Base-by-base conservation (phyloP, 2,797 vertebrate species). In the Clarias fuscus region DNA sequence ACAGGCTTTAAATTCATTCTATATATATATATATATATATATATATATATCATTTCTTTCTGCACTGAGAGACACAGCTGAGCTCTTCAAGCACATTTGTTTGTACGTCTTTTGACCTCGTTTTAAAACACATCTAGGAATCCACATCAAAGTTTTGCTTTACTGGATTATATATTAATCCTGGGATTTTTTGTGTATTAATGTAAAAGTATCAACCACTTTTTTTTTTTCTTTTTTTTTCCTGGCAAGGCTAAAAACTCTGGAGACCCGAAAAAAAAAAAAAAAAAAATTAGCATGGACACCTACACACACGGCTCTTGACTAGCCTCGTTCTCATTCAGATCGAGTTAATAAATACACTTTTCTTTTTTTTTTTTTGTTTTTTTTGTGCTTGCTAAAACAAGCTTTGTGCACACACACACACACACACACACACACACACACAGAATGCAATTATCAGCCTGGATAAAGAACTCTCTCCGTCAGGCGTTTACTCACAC, bases 211-310 rank as follows among this genome's bases (percentile, higher is more conserved):
- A 65, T 81, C 61, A 48, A 11, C 20, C 33, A 24, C 62, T 62
- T 79, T 79, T 62, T 62, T 62, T 79, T 78, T 33, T 33, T 33
- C 3, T 79, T 61, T 79, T 79, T 62, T 62, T 62, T 79, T 79
- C 24, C 5, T 17, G 62, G 53, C 65, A 62, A 71, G 37, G 78
- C 61, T 62, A n/a, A 81, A 48, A 48, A 48, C 78, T 65, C 48
- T 27, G 64, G 65, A 82, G 81, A 58, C 65, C 48, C 40, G 40
- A 2, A 33, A 88, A 33, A 88, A 67, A 56, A 86, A 2, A 33
- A 88, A 33, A 88, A 67, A 56, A 86, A 79, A 58, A 86, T 71
- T 56, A 65, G 67, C 53, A 80, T 80, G 72, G 56, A 70, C 81
- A 70, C 83, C 64, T 70, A 82, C 40, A 86, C 83, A 84, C 56